These are phyloP conservation scores for Bradypus variegatus DNA, from an alignment of 2,797 vertebrate species.

Conservation along the genomic window DNA sequence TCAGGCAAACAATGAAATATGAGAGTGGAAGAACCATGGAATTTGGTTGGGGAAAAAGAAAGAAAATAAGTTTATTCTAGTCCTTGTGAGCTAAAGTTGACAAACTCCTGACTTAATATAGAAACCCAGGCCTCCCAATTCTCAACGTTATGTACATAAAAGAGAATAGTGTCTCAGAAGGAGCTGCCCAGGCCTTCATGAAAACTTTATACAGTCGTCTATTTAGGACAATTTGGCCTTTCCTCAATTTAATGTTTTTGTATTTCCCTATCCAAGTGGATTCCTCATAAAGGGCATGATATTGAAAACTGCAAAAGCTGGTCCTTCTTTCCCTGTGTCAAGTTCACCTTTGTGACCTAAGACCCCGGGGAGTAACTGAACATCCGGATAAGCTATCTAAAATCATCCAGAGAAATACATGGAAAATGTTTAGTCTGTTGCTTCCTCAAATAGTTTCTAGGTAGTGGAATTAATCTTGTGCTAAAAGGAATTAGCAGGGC, in stretches of 20 bases:
- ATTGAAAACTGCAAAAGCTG: background rate
- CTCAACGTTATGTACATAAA: slow-evolving; percentile 45
- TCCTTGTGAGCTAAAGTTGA: slow-evolving; percentile 30
- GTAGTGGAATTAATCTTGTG: background rate
- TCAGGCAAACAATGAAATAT: slow-evolving; percentile 59
- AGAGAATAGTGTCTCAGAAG: slow-evolving; percentile 33
- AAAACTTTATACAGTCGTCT: slow-evolving; percentile 22
- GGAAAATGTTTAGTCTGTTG: background rate
- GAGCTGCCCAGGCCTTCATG: background rate
- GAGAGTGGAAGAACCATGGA: slow-evolving; percentile 48
- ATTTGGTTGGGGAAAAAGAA: slow-evolving; percentile 57
- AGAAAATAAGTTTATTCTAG: slow-evolving; percentile 60
- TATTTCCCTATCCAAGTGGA: background rate
- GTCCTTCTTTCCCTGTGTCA: background rate
- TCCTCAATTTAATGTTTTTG: slow-evolving; percentile 7
- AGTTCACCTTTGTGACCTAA: background rate
- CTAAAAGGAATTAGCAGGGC: background rate
- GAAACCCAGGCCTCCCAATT: slow-evolving; percentile 48
- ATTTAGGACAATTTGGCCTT: background rate
- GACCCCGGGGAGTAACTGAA: background rate
- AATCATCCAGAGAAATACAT: background rate
- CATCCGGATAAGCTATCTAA: background rate
- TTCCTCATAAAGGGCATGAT: background rate
- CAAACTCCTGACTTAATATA: slow-evolving; percentile 55
- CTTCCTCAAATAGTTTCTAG: background rate